A percentile compares a stretch with the other conserved stretches of the same genome.
Conservation (phyloP, 2,888 invertebrate species). For the Chrysolina haemoptera region DNA sequence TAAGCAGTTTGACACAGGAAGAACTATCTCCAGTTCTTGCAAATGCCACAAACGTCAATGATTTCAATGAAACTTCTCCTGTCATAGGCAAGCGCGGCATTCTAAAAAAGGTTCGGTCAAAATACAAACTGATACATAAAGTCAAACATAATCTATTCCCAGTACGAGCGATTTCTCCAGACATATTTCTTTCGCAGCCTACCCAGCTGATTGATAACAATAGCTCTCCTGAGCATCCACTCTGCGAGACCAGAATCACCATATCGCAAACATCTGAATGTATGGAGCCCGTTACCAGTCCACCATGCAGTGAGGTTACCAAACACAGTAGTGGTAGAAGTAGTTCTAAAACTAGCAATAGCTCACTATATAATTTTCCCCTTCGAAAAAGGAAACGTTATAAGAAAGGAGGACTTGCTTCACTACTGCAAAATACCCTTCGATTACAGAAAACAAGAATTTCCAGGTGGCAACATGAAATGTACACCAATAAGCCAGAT, state of each 20-base stretch:
- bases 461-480: slow-evolving; percentile 74
- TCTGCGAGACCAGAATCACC: background rate
- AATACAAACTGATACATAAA: slow-evolving; percentile 34
- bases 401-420: slow-evolving; percentile 71
- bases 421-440: slow-evolving; percentile 68
- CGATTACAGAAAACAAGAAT: slow-evolving; percentile 70
- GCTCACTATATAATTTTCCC: slow-evolving; percentile 53
- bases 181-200: slow-evolving; percentile 40
- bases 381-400: slow-evolving; percentile 62
- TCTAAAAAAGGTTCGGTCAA: slow-evolving; percentile 42
- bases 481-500: slow-evolving; percentile 70
- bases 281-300: slow-evolving; percentile 53
- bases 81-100: slow-evolving; percentile 49
- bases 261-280: slow-evolving; percentile 36
- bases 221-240: slow-evolving; percentile 38
- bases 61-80: slow-evolving; percentile 48
- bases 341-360: slow-evolving; percentile 24
- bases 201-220: slow-evolving; percentile 43
- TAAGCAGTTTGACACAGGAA: slow-evolving; percentile 44
- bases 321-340: slow-evolving; percentile 33
- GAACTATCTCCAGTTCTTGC: slow-evolving; percentile 55
- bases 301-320: slow-evolving; percentile 47
- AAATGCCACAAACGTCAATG: slow-evolving; percentile 12
- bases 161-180: slow-evolving; percentile 38
- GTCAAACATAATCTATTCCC: slow-evolving; percentile 31